phyloP scores from a whole-genome alignment of 2,888 invertebrate species.

The Oscheius sp. region DNA sequence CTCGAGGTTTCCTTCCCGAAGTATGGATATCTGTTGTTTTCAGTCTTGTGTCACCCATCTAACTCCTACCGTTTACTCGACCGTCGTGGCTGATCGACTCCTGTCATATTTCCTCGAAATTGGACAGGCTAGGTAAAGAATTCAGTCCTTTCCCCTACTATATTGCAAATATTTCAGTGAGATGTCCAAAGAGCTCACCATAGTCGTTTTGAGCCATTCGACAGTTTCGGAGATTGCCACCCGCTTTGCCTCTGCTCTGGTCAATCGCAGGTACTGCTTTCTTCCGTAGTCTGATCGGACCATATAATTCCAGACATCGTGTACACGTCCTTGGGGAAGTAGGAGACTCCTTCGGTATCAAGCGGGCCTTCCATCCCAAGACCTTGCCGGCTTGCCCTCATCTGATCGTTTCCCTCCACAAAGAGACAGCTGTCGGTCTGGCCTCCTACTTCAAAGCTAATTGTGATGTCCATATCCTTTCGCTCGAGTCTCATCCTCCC shows the following conservation, averaged over 20 bases:
- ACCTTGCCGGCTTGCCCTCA: neutral
- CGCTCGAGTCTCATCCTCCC: neutral
- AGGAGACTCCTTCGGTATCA: neutral
- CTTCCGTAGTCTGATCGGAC: neutral
- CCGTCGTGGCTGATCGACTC: slow-evolving; percentile 31
- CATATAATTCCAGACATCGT: neutral
- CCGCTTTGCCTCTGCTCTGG: neutral
- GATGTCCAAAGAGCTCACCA: neutral
- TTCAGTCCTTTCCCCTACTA: neutral
- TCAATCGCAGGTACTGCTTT: neutral
- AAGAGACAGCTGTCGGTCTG: neutral
- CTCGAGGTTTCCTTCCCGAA: neutral
- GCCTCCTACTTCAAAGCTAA: neutral
- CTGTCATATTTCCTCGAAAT: slow-evolving; percentile 7
- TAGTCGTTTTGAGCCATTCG: neutral
- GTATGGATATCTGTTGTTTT: no score
- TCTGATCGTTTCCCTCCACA: neutral
- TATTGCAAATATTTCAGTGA: neutral
- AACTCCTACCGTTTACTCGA: neutral
- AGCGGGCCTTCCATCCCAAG: neutral
- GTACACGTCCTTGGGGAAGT: neutral
- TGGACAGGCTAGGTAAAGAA: neutral
- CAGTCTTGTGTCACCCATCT: no score
- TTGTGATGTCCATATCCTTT: neutral
- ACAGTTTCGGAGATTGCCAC: neutral